Conservation (phyloP, 2,113 vertebrate genomes). For the Colistium nudipinnis region DNA sequence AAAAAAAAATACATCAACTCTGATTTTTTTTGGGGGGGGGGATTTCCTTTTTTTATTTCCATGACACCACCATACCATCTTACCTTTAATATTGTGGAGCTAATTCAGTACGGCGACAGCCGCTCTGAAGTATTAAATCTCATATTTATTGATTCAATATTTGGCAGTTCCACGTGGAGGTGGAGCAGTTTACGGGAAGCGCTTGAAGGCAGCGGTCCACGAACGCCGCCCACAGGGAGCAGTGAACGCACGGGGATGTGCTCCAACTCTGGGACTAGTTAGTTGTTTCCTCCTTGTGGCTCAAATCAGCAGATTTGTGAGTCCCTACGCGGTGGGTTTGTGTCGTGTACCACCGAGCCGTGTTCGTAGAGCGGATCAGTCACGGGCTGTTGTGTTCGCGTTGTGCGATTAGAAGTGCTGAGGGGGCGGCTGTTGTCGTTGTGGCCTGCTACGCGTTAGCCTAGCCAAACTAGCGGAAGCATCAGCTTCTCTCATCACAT, state of each 20-base stretch:
- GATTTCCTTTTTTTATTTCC: too few relatives aligned
- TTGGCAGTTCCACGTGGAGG: background rate
- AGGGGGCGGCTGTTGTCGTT: slow-evolving; percentile 23
- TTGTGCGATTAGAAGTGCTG: slow-evolving; percentile 9
- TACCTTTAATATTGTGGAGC: too few relatives aligned
- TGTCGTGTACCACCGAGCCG: background rate
- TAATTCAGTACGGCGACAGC: too few relatives aligned
- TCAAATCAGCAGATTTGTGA: background rate
- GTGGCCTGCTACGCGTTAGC: slow-evolving; percentile 56
- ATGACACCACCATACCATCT: too few relatives aligned
- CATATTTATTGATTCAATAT: too few relatives aligned
- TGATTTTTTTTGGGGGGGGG: too few relatives aligned
- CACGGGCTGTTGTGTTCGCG: background rate
- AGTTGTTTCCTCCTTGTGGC: background rate
- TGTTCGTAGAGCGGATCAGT: background rate
- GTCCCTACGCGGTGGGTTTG: background rate
- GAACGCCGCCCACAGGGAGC: slow-evolving; percentile 58
- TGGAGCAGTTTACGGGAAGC: slow-evolving; percentile 17
- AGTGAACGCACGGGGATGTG: slow-evolving; percentile 17
- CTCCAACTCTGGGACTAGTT: slow-evolving; percentile 13
- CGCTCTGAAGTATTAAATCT: too few relatives aligned
- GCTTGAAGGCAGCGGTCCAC: background rate
- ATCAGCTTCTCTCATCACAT: slow-evolving; percentile 20
- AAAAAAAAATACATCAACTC: too few relatives aligned
- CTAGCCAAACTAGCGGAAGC: slow-evolving; percentile 44